Evolutionary conservation across 2,888 invertebrate genomes (phyloP), one percentile per base, ranked within the genome.

Genomic region (Orchesella flavescens): DNA sequence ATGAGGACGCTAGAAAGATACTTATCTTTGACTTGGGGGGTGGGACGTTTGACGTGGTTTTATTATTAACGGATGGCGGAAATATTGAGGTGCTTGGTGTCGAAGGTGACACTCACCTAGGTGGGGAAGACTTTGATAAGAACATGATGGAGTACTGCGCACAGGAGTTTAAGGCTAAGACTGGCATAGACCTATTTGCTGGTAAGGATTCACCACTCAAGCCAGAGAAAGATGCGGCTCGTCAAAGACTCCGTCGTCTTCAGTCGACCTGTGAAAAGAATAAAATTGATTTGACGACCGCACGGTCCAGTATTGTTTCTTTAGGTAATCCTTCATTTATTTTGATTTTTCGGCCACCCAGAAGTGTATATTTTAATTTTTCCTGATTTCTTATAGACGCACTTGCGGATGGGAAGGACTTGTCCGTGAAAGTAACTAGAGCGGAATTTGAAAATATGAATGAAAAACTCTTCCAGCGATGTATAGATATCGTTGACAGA

Each of bases 111-210:
- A 79, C 78, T 0, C 78, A 79, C 53, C 23, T 83, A 0, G 78
- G 83, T 12, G 83, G 78, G 1, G 81, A 81, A 55, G 77, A 84
- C 34, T 81, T 81, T 77, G 84, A 84, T 44, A 57, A 95, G 96
- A 80, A 82, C 95, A 96, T 89, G 96, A 65, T 81, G 49, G 34
- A 71, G 1, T 77, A 72, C 49, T 92, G 93, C 88, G 89, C 90
- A 5, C 90, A 92, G 24, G 92, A 93, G 88, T 92, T 92, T 89
- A 15, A 63, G 46, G 90, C 91, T 87, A 90, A 91, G 76, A 93
- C 92, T 88, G 84, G 81, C 1, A 73, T 81, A 5, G 84, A 84
- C 55, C 53, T 84, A 23, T 72, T 73, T 46, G 49, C 55, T 13
- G 77, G 72, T 1, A 76, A 73, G 23, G 68, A 76, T 24, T 80